A percentile compares a stretch with the other conserved stretches of the same genome.
These are phyloP conservation scores for Lamproptera curius DNA, from an alignment of 2,888 invertebrate genomes.

Conservation along the genomic window DNA sequence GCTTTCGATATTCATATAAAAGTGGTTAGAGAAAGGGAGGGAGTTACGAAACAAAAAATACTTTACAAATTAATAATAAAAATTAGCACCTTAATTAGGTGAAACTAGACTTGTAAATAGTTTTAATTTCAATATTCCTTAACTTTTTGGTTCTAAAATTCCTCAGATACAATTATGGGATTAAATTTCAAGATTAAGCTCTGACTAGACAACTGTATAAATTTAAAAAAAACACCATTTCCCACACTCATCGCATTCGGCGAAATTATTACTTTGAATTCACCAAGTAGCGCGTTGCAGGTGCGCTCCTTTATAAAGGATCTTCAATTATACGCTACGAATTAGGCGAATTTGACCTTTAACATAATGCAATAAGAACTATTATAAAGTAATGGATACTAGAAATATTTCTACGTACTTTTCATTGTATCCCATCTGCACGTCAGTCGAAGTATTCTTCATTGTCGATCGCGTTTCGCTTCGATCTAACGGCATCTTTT, in stretches of 20 bases:
- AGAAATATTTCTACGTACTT: constrained; percentile 22
- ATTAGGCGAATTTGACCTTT: not conserved
- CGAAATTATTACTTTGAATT: constrained; percentile 42
- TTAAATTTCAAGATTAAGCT: too few species aligned
- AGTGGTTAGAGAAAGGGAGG: too few species aligned
- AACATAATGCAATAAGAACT: constrained; percentile 22
- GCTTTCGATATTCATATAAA: too few species aligned
- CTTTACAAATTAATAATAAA: too few species aligned
- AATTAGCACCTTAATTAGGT: too few species aligned
- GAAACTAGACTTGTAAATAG: too few species aligned
- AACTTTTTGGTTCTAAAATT: too few species aligned
- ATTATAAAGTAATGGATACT: constrained; percentile 22
- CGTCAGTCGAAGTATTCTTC: constrained; percentile 6
- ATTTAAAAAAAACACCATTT: constrained; percentile 35
- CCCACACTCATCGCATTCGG: constrained; percentile 53
- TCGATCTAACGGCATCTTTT: constrained; percentile 16
- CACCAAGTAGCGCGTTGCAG: constrained; percentile 45
- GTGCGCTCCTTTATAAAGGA: constrained; percentile 37
- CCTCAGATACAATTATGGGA: too few species aligned
- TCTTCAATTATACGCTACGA: not conserved
- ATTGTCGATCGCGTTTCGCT: constrained; percentile 17
- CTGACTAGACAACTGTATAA: too few species aligned
- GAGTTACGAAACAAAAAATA: too few species aligned
- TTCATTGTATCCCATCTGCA: constrained; percentile 26
- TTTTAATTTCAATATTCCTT: too few species aligned